Percentiles rank a stretch among this genome's conserved stretches.
Conservation (phyloP, 2,797 vertebrate species). For the Etheostoma nigrum region DNA sequence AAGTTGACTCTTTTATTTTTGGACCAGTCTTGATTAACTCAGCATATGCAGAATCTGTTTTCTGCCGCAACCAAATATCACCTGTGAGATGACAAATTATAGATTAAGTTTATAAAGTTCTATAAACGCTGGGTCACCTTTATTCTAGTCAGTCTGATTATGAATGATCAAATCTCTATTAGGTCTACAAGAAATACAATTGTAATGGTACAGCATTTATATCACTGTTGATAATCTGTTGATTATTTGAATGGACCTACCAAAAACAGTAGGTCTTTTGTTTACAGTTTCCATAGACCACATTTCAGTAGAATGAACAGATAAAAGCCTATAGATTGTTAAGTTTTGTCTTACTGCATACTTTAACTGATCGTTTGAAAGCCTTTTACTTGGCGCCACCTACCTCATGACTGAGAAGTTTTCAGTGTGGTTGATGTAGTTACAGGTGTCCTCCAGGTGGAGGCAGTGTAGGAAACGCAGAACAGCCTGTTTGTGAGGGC, state of each 20-base stretch:
- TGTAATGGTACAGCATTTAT: neutral
- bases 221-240: neutral
- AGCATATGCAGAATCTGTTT: neutral
- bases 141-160: neutral
- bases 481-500: neutral
- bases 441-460: constrained; percentile 31
- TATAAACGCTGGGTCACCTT: neutral
- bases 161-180: neutral
- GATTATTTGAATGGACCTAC: neutral
- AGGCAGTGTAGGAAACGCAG: constrained; percentile 16
- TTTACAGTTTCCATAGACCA: too few relatives aligned
- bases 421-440: neutral
- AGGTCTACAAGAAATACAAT: neutral
- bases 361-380: neutral
- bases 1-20: constrained; percentile 9
- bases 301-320: neutral
- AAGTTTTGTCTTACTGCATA: too few relatives aligned
- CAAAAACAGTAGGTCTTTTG: too few relatives aligned
- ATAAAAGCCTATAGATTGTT: too few relatives aligned
- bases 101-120: neutral
- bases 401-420: neutral
- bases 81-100: neutral
- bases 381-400: neutral
- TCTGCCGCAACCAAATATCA: neutral
- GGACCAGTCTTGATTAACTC: neutral